Evolutionary conservation across 2,113 vertebrate species (phyloP).

Genomic region (Harpagus bidentatus): DNA sequence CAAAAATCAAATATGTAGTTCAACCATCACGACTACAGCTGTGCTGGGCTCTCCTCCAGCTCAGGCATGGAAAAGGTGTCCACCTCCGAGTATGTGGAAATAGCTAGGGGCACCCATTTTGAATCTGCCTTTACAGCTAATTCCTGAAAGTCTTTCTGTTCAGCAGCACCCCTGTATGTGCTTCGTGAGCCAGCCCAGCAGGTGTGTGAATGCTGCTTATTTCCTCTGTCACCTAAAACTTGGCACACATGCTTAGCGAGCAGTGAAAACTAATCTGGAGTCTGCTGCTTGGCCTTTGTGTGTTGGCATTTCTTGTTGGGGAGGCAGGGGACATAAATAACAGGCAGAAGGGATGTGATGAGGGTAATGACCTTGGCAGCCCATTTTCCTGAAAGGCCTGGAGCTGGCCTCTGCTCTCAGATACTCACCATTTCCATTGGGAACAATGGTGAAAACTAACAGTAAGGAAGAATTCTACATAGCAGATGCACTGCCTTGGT

Average conservation of each 20-base stretch:
- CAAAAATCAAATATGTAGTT: neutral
- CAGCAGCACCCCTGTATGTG: neutral
- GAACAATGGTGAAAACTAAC: neutral
- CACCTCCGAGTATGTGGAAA: rapidly evolving
- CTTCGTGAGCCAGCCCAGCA: neutral
- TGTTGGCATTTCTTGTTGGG: neutral
- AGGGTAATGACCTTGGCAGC: neutral
- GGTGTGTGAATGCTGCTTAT: neutral
- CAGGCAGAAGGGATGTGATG: neutral
- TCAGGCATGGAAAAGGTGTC: rapidly evolving
- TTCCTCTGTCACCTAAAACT: neutral
- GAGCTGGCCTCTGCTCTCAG: neutral
- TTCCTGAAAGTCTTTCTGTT: neutral
- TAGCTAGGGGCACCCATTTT: neutral
- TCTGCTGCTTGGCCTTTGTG: neutral
- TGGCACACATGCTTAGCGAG: rapidly evolving
- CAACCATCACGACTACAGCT: neutral
- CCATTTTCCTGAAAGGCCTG: neutral
- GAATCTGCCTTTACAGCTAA: neutral
- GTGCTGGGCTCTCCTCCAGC: neutral
- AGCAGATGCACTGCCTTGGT: neutral
- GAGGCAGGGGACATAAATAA: neutral
- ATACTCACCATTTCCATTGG: neutral
- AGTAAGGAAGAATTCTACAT: neutral
- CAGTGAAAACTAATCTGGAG: neutral